These are phyloP conservation scores for Egretta garzetta DNA, from an alignment of 2,113 vertebrate species.

Conservation along the genomic window DNA sequence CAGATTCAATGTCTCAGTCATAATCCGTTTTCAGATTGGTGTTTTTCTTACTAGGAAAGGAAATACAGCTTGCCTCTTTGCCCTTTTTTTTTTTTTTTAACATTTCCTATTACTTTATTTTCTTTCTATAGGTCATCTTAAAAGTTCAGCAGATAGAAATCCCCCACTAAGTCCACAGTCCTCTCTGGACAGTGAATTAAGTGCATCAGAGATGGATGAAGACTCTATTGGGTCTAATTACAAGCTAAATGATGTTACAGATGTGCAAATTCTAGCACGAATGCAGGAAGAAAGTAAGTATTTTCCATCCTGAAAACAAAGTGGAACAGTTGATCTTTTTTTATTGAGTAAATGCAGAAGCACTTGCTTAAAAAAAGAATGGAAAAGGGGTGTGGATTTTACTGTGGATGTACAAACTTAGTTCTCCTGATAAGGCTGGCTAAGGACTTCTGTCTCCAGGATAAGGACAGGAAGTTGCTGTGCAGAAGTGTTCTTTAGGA, in stretches of 20 bases:
- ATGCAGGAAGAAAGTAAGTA: conserved; percentile 99
- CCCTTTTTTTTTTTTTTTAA: background rate
- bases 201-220: conserved; percentile 98
- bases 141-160: conserved; percentile 87
- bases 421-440: background rate
- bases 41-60: background rate
- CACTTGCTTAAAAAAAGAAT: background rate
- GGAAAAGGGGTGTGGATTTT: background rate
- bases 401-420: background rate
- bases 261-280: conserved; percentile 96
- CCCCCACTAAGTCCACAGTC: conserved; percentile 93
- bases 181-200: conserved; percentile 96
- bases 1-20: background rate
- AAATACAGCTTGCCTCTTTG: background rate
- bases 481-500: background rate
- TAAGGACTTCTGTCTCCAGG: background rate
- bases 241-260: conserved; percentile 97
- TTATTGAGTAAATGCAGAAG: background rate
- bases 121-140: conserved; percentile 82
- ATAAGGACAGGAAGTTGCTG: background rate
- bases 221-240: conserved; percentile 98
- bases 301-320: conserved; percentile 12
- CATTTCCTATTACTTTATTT: background rate
- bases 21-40: background rate
- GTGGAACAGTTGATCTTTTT: background rate